Conservation (phyloP, 1,140 invertebrate genomes). For the Zaprionus lachaisei region DNA sequence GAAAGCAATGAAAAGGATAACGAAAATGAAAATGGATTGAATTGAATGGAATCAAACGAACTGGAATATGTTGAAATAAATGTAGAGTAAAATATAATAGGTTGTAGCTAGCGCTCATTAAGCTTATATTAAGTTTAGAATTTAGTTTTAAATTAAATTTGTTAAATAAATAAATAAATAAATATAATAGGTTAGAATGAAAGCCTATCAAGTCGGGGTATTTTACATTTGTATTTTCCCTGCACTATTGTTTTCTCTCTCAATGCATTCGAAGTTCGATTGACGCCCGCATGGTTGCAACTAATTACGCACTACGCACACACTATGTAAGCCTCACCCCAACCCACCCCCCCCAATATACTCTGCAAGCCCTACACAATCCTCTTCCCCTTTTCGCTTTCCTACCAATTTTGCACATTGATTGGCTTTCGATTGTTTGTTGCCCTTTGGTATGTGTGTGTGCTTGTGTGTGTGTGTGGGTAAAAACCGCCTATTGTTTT, state of each 20-base stretch:
- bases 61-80: background rate
- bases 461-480: slow-evolving; percentile 19
- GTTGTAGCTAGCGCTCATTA: too few relatives aligned
- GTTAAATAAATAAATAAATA: too few relatives aligned
- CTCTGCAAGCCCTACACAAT: background rate
- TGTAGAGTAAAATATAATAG: too few relatives aligned
- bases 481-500: slow-evolving; percentile 48
- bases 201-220: too few relatives aligned
- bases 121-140: too few relatives aligned
- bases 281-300: slow-evolving; percentile 26
- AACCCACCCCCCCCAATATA: background rate
- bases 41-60: background rate
- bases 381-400: slow-evolving; percentile 23
- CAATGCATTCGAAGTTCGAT: background rate
- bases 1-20: background rate
- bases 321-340: background rate
- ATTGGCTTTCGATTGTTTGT: slow-evolving; percentile 63
- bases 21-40: background rate
- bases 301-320: slow-evolving; percentile 25
- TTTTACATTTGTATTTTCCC: too few relatives aligned
- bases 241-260: background rate
- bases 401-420: slow-evolving; percentile 57
- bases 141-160: too few relatives aligned
- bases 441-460: slow-evolving; percentile 2
- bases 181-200: too few relatives aligned